Evolutionary conservation across 37 sponge, comb jelly and placozoan genomes (phyloP), one percentile per base, ranked within the genome.

Genomic region (Halichondria panicea): DNA sequence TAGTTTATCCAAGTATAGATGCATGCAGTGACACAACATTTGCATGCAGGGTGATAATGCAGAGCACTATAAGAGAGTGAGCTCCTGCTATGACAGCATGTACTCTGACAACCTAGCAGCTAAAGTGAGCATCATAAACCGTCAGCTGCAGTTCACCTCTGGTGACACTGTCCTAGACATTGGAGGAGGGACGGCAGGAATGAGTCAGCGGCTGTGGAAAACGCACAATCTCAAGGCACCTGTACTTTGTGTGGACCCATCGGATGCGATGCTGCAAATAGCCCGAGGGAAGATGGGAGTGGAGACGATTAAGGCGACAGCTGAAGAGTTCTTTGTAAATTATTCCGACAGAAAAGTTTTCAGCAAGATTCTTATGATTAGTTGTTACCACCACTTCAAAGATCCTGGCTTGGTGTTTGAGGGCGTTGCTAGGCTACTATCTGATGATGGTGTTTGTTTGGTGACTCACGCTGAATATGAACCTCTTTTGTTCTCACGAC

Each of bases 321-420:
- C 67, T 24, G 67, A 66, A 66, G 43, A 66, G 36, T 66, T 66
- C 43, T 39, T 66, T 34, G 36, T 40, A 12, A 35, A 66, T 2
- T 66, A 40, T 11, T 27, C 67, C 8, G 22, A 43, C 37, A 40
- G 43, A 11, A 12, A 43, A 2, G 43, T 66, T 2, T 11, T 66
- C 15, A 40, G 43, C 6, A 12, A 43, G 1, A 27, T 66, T 2
- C 4, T 66, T 9, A 40, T 66, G 43, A 4, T 22, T 40, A n/a
- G 43, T 27, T 40, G 27, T 39, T 2, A 2, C 4, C 67, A 66
- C n/a, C 67, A 41, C 37, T 40, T 66, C 43, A 2, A 38, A 40
- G 43, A 66, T 34, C 67, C n/a, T 12, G 67, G 19, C 12, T 9
- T 28, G 5, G 67, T 38, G 15, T 66, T 66, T 40, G 3, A 21